A percentile compares a stretch with the other conserved stretches of the same genome.
Conservation (phyloP, 1,140 invertebrate genomes). For the Penaeus vannamei region DNA sequence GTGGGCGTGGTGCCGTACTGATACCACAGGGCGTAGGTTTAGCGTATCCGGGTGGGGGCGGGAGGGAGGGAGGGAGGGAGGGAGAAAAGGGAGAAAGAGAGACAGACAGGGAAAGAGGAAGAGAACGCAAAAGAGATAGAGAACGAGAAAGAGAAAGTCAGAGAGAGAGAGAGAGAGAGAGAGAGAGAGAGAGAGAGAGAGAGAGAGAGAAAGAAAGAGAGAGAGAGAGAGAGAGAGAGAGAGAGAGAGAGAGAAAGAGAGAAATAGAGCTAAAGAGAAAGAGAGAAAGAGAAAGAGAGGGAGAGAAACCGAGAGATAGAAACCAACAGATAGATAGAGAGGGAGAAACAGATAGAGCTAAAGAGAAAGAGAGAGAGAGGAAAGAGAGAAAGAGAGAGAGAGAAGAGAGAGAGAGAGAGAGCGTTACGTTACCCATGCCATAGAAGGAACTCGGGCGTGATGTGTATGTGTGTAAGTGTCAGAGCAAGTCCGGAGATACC, state of each 20-base stretch:
- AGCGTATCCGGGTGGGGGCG: background rate
- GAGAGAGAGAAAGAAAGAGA: background rate
- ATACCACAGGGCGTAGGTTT: too few species aligned
- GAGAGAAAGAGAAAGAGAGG: background rate
- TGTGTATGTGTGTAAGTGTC: too few species aligned
- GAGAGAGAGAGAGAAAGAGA: background rate
- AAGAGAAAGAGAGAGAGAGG: constrained; percentile 40
- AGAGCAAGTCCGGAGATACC: too few species aligned
- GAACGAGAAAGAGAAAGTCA: background rate
- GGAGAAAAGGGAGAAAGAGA: background rate
- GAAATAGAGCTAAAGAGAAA: background rate
- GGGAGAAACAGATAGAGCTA: too few species aligned
- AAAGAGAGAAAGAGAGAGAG: constrained; percentile 5
- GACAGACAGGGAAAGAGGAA: background rate
- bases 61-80: background rate
- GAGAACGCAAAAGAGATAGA: background rate
- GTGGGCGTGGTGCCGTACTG: too few species aligned
- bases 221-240: background rate
- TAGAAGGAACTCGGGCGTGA: too few species aligned
- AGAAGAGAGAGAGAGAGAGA: too few species aligned
- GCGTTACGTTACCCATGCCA: too few species aligned
- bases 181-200: background rate
- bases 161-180: background rate
- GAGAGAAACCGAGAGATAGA: background rate
- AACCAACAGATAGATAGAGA: background rate